Evolutionary conservation across 1,140 invertebrate species (phyloP).

Genomic region (Trypoxylus dichotomus): DNA sequence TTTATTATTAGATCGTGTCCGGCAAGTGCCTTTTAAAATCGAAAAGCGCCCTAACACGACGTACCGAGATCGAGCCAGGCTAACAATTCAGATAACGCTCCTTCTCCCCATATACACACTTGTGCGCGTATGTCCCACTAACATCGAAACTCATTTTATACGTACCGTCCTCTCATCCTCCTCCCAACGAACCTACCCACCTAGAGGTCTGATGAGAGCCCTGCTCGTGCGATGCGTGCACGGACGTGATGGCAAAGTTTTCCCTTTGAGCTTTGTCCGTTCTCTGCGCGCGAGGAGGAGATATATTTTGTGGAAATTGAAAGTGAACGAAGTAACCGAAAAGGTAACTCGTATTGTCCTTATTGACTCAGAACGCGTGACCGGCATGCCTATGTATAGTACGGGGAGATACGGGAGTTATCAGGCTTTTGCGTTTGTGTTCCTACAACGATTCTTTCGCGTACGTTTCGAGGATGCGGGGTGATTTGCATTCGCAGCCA

Average conservation of each 20-base stretch:
- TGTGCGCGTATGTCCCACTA: background rate
- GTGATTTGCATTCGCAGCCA: background rate
- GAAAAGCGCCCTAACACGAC: background rate
- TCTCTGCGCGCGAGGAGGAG: slow-evolving; percentile 16
- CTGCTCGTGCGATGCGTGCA: background rate
- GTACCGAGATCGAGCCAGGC: background rate
- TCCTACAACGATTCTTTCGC: slow-evolving; percentile 28
- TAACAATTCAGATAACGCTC: slow-evolving; percentile 11
- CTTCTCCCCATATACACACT: background rate
- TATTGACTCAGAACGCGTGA: slow-evolving; percentile 34
- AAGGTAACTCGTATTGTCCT: slow-evolving; percentile 37
- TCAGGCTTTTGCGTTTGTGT: slow-evolving; percentile 17
- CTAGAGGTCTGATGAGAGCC: background rate
- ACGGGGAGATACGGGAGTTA: slow-evolving; percentile 4
- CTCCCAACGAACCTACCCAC: background rate
- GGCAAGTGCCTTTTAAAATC: slow-evolving; percentile 21
- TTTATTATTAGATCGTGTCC: slow-evolving; percentile 22
- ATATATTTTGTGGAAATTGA: slow-evolving; percentile 34
- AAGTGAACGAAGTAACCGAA: slow-evolving; percentile 33
- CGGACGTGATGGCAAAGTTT: slow-evolving; percentile 23
- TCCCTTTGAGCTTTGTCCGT: slow-evolving; percentile 28
- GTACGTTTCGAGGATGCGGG: background rate
- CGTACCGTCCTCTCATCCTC: background rate
- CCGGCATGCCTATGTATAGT: slow-evolving; percentile 12
- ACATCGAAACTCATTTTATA: slow-evolving; percentile 24